Conservation (phyloP, 2,888 invertebrate genomes). For the Apodemia duryi region DNA sequence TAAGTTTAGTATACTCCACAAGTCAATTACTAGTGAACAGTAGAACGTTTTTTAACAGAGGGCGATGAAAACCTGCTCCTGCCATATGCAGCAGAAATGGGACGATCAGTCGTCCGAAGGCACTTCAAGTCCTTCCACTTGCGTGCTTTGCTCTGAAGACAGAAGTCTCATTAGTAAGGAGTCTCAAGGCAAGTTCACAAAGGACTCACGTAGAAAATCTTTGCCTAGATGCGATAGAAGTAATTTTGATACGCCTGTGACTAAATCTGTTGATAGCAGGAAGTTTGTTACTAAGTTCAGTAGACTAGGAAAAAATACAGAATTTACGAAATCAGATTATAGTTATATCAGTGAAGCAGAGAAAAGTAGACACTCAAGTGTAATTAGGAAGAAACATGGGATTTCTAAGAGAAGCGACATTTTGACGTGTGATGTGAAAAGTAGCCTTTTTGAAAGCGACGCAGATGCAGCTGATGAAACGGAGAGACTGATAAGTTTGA, state of each 20-base stretch:
- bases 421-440: constrained; percentile 48
- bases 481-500: constrained; percentile 53
- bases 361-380: constrained; percentile 42
- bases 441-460: constrained; percentile 55
- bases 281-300: constrained; percentile 20
- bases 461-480: constrained; percentile 55
- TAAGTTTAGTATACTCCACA: constrained; percentile 5
- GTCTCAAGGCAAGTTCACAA: constrained; percentile 15
- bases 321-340: constrained; percentile 35
- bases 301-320: constrained; percentile 33
- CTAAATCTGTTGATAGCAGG: constrained; percentile 38
- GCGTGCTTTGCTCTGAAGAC: constrained; percentile 56
- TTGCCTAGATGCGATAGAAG: neutral
- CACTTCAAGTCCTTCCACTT: constrained; percentile 61
- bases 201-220: constrained; percentile 1
- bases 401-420: constrained; percentile 38
- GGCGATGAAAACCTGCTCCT: constrained; percentile 48
- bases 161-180: constrained; percentile 28
- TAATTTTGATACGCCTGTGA: constrained; percentile 20
- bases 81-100: constrained; percentile 48
- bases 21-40: constrained; percentile 35
- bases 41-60: constrained; percentile 63
- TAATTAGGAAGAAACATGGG: constrained; percentile 42
- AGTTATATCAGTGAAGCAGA: constrained; percentile 40
- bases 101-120: constrained; percentile 40